Evolutionary conservation across 2,888 invertebrate species (phyloP).

Genomic region (Bruchidius siliquastri): DNA sequence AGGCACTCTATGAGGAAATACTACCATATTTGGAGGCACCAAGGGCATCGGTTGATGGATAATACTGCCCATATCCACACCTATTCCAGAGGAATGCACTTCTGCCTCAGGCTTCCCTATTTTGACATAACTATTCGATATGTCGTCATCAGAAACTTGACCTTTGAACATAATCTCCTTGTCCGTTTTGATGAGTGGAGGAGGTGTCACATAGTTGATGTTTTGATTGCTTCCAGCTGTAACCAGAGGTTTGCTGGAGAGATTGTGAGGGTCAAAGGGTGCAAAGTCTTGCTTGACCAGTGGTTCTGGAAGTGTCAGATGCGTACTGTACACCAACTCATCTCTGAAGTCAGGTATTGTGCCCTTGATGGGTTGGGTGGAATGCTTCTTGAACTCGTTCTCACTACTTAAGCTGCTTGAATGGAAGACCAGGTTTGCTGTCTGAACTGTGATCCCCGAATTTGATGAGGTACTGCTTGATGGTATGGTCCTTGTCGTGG

Average conservation of each 20-base stretch:
- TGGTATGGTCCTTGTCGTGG: slow-evolving; percentile 10
- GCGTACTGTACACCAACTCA: slow-evolving; percentile 24
- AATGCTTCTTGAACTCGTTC: slow-evolving; percentile 46
- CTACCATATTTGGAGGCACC: slow-evolving; percentile 18
- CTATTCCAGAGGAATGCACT: slow-evolving; percentile 39
- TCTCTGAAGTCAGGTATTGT: slow-evolving; percentile 19
- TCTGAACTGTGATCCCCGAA: slow-evolving; percentile 53
- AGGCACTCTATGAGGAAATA: slow-evolving; percentile 13
- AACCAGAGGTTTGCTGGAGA: slow-evolving; percentile 25
- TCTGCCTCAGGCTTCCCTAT: slow-evolving; percentile 48
- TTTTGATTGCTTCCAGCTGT: slow-evolving; percentile 34
- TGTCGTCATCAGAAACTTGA: slow-evolving; percentile 44
- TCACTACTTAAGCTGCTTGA: slow-evolving; percentile 51
- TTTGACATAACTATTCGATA: slow-evolving; percentile 45
- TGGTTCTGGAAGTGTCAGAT: slow-evolving; percentile 29
- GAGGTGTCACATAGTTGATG: slow-evolving; percentile 35
- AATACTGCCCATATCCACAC: slow-evolving; percentile 22
- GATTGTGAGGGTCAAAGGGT: slow-evolving; percentile 24
- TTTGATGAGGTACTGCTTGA: slow-evolving; percentile 26
- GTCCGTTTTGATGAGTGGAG: slow-evolving; percentile 25
- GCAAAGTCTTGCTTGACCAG: slow-evolving; percentile 31
- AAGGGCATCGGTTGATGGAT: slow-evolving; percentile 7
- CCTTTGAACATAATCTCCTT: slow-evolving; percentile 43
- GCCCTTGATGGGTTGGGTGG: slow-evolving; percentile 19
- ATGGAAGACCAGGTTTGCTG: slow-evolving; percentile 62